Base-by-base conservation (phyloP, 2,113 vertebrate genomes). In the Coptodon rendalli region DNA sequence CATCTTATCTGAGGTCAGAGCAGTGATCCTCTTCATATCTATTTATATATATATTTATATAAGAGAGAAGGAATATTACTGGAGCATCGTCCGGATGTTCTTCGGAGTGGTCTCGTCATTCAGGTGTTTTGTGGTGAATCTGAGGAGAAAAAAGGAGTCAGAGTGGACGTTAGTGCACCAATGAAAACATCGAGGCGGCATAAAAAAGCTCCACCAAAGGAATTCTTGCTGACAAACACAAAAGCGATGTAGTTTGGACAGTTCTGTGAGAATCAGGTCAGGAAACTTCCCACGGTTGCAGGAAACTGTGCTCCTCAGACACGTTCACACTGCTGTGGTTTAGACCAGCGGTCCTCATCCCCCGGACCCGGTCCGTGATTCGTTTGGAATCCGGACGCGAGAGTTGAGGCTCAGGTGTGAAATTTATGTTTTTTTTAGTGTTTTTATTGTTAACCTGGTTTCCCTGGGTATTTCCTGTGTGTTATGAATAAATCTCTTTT, bases 61-160 rank as follows among this genome's bases (percentile, higher is more conserved):
- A 43, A 78, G 85, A 68, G 76, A 83, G 63, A 93, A 84, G 88
- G 89, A 91, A 88, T 61, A 92, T 97, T 99, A 99, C 97, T 98
- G 99, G 88, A 99, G 98, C 99, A 99, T 99, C 31, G 97, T 97
- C 94, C 98, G 95, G 95, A 99, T 98, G 96, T 98, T 98, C 97
- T 99, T 99, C 53, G 99, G 98, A 96, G 99, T 99, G 45, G 98
- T 98, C 91, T 99, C 99, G 53, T 99, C 98, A 66, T 99, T 98
- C 97, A 99, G 97, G 96, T 99, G 98, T 96, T 99, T 99, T 85
- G 99, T 99, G 96, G 99, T 99, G 96, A 99, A 99, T 96, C 99
- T 99, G 89, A 81, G 31, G 82, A 82, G 57, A 86, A 24, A 52
- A 3, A 82, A 7, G 9, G 45, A 71, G 12, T 16, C 7, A 0